Base-by-base conservation (phyloP, 1,140 invertebrate genomes). In the Triops longicaudatus region DNA sequence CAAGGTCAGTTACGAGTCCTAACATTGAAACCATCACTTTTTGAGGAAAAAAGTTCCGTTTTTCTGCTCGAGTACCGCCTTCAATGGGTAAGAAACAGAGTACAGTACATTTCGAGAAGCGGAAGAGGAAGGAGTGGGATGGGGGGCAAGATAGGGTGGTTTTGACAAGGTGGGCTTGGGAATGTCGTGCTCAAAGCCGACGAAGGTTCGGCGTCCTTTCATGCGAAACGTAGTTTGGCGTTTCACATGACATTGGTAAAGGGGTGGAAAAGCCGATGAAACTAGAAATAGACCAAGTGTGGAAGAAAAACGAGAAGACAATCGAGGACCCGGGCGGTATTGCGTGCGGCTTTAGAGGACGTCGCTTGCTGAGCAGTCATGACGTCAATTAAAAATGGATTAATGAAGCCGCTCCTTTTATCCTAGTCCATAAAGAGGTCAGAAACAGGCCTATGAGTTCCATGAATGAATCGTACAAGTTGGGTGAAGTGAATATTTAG, bases 171-270 rank as follows among this genome's bases (percentile, higher is more conserved):
- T 9, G 14, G 50, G 50, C 50, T n/a, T 63, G 50, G 50, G 50
- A 63, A 63, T 22, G 10, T 17, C 50, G 50, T 63, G 50, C 50
- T 63, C 22, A 14, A n/a, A 22, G n/a, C 31, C 31, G 50, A 63
- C 50, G 50, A 63, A 63, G 22, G 50, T 63, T 63, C 50, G 50
- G 50, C 22, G 50, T 63, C 50, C 50, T 63, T 63, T 63, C 50
- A 63, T 63, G 50, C 50, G 50, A 63, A 63, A 63, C 50, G 50
- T 22, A 63, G 50, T 22, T 63, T 63, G 50, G 50, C 50, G 50
- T 63, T 63, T 63, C 50, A 63, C 50, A 63, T 63, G 50, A 63
- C 50, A 63, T 63, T 63, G 50, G 50, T 63, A 63, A 22, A 63
- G 22, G 22, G 50, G 50, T 63, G 50, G 50, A 10, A 63, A 63